A percentile compares a stretch with the other conserved stretches of the same genome.
These are phyloP conservation scores for Sylvia borin DNA, from an alignment of 2,797 vertebrate genomes.

Conservation along the genomic window DNA sequence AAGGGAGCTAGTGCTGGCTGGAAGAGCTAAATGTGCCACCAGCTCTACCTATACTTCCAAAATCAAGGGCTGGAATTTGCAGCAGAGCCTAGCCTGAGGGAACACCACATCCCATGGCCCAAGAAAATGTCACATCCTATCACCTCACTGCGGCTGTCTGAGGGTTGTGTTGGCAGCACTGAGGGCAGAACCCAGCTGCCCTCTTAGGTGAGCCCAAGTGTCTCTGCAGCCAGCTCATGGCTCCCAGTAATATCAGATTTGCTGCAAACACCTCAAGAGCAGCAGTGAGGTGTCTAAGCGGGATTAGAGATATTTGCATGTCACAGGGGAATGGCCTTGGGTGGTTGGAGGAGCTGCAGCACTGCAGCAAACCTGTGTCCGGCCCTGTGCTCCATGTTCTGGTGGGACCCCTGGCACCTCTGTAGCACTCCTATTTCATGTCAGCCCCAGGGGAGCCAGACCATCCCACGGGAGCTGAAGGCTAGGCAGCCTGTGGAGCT, in stretches of 20 bases:
- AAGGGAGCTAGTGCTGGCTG: not conserved
- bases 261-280: not conserved
- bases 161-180: fast-evolving
- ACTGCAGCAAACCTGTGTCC: not conserved
- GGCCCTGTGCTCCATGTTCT: not conserved
- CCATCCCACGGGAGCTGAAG: not conserved
- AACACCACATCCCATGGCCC: not conserved
- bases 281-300: not conserved
- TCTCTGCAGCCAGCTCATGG: not conserved
- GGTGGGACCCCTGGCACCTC: not conserved
- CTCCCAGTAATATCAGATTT: not conserved
- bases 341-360: not conserved
- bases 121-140: not conserved
- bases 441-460: not conserved
- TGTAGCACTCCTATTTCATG: not conserved
- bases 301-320: not conserved
- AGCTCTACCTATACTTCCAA: not conserved
- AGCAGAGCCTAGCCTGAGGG: not conserved
- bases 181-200: not conserved
- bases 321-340: fast-evolving
- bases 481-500: not conserved
- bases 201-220: not conserved
- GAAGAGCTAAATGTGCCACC: not conserved
- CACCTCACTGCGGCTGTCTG: fast-evolving
- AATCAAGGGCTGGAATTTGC: not conserved